Base-by-base conservation (phyloP, 2,113 vertebrate species). In the Passer domesticus region DNA sequence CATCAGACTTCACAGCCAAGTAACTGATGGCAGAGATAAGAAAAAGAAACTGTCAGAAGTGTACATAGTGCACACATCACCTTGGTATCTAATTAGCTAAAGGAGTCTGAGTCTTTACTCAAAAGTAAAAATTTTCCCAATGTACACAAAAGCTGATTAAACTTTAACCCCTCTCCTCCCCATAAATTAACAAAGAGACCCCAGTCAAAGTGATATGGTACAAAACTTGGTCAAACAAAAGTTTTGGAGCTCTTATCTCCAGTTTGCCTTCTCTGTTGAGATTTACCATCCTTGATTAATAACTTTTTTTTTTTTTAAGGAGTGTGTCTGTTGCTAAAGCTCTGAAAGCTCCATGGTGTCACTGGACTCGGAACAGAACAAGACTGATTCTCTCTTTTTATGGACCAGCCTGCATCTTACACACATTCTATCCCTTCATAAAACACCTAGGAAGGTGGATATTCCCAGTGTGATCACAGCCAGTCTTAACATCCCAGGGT, bases 1-100 rank as follows among this genome's bases (percentile, higher is more conserved):
- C 69, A 53, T 86, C 41, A 87, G 25, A 56, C 53, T 92, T 94
- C 74, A 76, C 44, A 91, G 81, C 28, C 87, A 85, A 84, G 66
- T 52, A 77, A 77, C 68, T 63, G 39, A 84, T 75, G 33, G 72
- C 28, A 80, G 27, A 25, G 35, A 58, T 77, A 88, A 83, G 78
- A 93, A 66, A 66, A 80, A 70, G 56, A 87, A 86, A 22, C 53
- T 60, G 28, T 89, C 77, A 52, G 66, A 84, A 76, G 31, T 35
- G 44, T 56, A 64, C 39, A 22, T 5, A 84, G 78, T 49, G 53
- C 58, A 78, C n/a, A 31, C 37, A 76, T 64, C 58, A 84, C 52
- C 73, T 68, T 79, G 41, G 28, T 72, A 49, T 60, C 49, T 87
- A 78, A 91, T 92, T 68, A 92, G 23, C 52, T 78, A 79, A 92